Conservation (phyloP, 1,140 invertebrate species). For the Parapsyche elsis region DNA sequence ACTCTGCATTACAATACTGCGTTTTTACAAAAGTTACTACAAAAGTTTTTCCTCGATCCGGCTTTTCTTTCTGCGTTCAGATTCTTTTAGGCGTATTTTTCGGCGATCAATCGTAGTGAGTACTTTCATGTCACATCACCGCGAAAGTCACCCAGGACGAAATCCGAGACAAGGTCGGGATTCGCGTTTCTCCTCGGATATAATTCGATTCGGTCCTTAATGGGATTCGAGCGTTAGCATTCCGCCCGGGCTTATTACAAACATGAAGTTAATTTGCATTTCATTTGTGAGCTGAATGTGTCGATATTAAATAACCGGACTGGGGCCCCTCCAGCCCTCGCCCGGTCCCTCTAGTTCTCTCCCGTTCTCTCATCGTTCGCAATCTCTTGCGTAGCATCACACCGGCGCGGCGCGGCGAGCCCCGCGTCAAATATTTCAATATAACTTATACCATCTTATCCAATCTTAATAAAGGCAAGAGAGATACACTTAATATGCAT, state of each 20-base stretch:
- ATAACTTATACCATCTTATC: conserved; percentile 49
- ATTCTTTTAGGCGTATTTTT: too few relatives aligned
- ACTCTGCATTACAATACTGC: too few relatives aligned
- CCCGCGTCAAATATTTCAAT: conserved; percentile 49
- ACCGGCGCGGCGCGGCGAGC: background rate
- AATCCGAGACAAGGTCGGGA: background rate
- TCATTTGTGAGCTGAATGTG: conserved; percentile 34
- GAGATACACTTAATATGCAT: conserved; percentile 50
- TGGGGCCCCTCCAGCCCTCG: background rate
- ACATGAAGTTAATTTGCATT: conserved; percentile 50
- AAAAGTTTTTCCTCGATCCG: too few relatives aligned
- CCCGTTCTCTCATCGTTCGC: too few relatives aligned
- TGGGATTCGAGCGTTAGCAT: conserved; percentile 28
- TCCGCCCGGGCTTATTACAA: conserved; percentile 38
- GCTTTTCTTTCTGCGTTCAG: too few relatives aligned
- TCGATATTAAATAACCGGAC: conserved; percentile 43
- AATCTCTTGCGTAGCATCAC: conserved; percentile 48
- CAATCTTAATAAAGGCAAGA: conserved; percentile 51
- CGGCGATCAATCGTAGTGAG: too few relatives aligned
- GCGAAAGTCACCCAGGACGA: background rate
- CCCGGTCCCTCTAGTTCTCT: background rate
- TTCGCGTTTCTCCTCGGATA: background rate
- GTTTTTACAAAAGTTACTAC: too few relatives aligned
- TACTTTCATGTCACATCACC: too few relatives aligned
- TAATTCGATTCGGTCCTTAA: conserved; percentile 25